A percentile compares a stretch with the other conserved stretches of the same genome.
Conservation (phyloP, 1,140 invertebrate species). For the Drosophila tsacasi region DNA sequence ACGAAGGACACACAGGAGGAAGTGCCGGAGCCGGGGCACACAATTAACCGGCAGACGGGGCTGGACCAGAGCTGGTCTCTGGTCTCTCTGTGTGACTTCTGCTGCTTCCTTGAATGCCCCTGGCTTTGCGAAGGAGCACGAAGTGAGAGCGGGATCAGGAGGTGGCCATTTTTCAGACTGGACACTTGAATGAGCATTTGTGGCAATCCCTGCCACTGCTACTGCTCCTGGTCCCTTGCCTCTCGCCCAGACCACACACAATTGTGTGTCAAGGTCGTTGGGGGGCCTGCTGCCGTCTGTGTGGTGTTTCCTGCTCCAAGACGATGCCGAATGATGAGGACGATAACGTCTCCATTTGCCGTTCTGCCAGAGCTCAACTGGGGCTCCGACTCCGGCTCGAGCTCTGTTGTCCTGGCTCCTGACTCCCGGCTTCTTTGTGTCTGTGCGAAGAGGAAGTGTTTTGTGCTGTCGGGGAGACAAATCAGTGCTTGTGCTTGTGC, state of each 20-base stretch:
- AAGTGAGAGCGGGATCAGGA: slow-evolving; percentile 2
- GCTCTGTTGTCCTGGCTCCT: slow-evolving; percentile 29
- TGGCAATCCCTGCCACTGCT: slow-evolving; percentile 5
- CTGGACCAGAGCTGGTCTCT: slow-evolving; percentile 34
- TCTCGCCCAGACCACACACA: slow-evolving; percentile 24
- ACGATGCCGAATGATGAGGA: slow-evolving; percentile 72
- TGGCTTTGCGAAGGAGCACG: slow-evolving; percentile 28
- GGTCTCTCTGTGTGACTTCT: slow-evolving; percentile 42
- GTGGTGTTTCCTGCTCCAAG: slow-evolving; percentile 77
- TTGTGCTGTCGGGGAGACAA: slow-evolving; percentile 60
- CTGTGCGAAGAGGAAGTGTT: slow-evolving; percentile 61
- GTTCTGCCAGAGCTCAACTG: slow-evolving; percentile 22
- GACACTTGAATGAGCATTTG: slow-evolving; percentile 73
- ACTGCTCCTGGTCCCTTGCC: neutral
- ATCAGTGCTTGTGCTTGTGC: slow-evolving; percentile 44
- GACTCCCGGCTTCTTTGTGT: slow-evolving; percentile 30
- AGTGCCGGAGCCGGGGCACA: slow-evolving; percentile 11
- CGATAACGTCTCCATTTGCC: slow-evolving; percentile 76
- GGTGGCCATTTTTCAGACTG: slow-evolving; percentile 76
- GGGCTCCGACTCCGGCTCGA: slow-evolving; percentile 8
- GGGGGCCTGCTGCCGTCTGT: slow-evolving; percentile 17
- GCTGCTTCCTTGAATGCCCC: slow-evolving; percentile 60
- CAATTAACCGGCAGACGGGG: slow-evolving; percentile 45
- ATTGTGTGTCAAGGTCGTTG: slow-evolving; percentile 77
- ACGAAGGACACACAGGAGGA: slow-evolving; percentile 18